Conservation (phyloP, 2,113 vertebrate species). For the Trematocara macrostoma region DNA sequence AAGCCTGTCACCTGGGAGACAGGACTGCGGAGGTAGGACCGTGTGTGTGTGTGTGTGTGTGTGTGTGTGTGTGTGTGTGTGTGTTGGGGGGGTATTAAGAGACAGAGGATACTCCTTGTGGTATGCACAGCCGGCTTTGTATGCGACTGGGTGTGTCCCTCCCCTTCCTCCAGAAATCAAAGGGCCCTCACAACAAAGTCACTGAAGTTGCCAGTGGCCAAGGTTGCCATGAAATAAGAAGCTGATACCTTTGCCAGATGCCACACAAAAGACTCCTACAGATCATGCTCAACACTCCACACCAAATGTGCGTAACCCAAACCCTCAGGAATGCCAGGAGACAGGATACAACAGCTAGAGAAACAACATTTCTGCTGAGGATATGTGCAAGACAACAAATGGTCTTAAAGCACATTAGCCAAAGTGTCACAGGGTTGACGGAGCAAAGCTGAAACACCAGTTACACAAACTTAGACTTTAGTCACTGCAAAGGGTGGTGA, state of each 20-base stretch:
- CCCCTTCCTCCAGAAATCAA: slow-evolving; percentile 69
- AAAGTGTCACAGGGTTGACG: background rate
- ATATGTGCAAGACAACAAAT: background rate
- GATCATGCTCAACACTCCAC: slow-evolving; percentile 32
- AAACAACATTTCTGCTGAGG: background rate
- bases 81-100: slow-evolving; percentile 30
- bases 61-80: background rate
- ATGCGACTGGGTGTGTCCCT: slow-evolving; percentile 59
- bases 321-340: slow-evolving; percentile 28
- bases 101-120: slow-evolving; percentile 48
- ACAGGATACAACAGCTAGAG: background rate
- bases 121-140: slow-evolving; percentile 64
- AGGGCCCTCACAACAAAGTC: slow-evolving; percentile 64
- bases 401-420: background rate
- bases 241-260: slow-evolving; percentile 46
- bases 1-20: slow-evolving; percentile 42
- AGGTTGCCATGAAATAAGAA: slow-evolving; percentile 52
- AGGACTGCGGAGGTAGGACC: background rate
- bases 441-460: background rate
- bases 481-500: background rate
- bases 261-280: slow-evolving; percentile 54
- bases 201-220: slow-evolving; percentile 51
- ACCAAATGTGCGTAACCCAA: slow-evolving; percentile 38
- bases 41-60: background rate
- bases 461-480: background rate